Evolutionary conservation across 1,140 invertebrate species (phyloP), one percentile per base, ranked within the genome.

Genomic region (Drosophila sechellia): DNA sequence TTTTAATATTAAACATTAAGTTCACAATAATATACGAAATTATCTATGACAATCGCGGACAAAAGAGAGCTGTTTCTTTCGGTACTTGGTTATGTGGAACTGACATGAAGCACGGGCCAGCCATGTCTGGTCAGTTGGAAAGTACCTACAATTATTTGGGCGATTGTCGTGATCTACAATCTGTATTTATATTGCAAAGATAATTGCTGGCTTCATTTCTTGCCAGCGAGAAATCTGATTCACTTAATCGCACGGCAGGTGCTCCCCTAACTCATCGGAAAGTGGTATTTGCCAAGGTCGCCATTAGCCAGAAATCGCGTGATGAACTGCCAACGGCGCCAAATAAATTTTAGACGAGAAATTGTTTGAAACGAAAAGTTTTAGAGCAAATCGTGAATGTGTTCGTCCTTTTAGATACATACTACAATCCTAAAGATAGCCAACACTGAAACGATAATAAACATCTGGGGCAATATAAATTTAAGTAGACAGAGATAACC

Each of bases 161-260:
- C 22, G 53, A 48, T 25, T 70, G 42, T 70, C 66, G 66, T 66
- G 68, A 56, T 69, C 64, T 37, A 22, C 17, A 34, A 17, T 40
- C 35, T 11, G 11, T 66, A 20, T 53, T 66, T 66, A 31, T 46
- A 58, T 3, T 22, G 20, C 13, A 42, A 37, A 39, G 53, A 42
- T 81, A 73, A 81, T 81, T 72, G 25, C 11, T 31, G 37, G 50
- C 15, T 49, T 13, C 3, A 27, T 46, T 56, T 77, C 58, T 74
- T 69, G 61, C 57, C 42, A 74, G 69, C 56, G 69, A 58, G 25
- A 77, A 81, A 81, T 73, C 78, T 73, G 45, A 56, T 52, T 68
- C 81, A 73, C 25, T 45, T 52, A 73, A 68, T 60, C 8, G 60
- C 35, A 45, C 39, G 79, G 35, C 48, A 77, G 40, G 53, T 46